Evolutionary conservation across 2,113 vertebrate species (phyloP).

Genomic region (Bubo bubo): DNA sequence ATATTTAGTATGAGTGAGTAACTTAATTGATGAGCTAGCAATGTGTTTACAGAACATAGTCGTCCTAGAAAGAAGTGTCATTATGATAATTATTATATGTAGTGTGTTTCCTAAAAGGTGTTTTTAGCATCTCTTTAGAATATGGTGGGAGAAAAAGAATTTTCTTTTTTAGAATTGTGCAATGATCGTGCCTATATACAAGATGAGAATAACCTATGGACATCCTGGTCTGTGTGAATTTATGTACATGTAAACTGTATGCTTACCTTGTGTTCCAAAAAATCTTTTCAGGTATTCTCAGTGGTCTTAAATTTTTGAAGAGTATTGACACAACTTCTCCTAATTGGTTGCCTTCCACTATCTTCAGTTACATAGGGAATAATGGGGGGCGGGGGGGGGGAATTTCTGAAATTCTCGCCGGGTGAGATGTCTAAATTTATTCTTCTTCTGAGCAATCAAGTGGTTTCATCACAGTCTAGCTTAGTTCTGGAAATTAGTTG

Average conservation of each 20-base stretch:
- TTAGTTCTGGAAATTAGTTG: background rate
- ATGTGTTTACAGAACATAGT: background rate
- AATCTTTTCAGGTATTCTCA: background rate
- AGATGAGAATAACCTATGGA: background rate
- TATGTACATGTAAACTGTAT: accelerated
- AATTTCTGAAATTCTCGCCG: too few species aligned
- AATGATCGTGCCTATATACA: accelerated
- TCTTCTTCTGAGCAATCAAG: background rate
- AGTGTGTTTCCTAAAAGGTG: background rate
- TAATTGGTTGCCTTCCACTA: background rate
- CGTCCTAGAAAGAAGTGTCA: background rate
- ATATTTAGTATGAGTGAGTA: background rate
- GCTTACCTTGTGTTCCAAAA: background rate
- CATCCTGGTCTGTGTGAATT: background rate
- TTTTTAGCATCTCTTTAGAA: background rate
- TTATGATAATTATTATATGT: background rate
- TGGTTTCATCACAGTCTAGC: background rate
- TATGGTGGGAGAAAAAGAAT: background rate
- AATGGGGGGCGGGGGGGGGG: background rate
- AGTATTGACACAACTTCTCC: background rate
- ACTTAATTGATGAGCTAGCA: background rate
- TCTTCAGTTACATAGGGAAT: background rate
- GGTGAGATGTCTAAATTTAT: background rate
- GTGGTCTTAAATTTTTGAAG: background rate
- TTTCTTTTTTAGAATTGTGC: background rate